Evolutionary conservation across 2,888 invertebrate species (phyloP), one percentile per base, ranked within the genome.

Genomic region (Ochropacha duplaris): DNA sequence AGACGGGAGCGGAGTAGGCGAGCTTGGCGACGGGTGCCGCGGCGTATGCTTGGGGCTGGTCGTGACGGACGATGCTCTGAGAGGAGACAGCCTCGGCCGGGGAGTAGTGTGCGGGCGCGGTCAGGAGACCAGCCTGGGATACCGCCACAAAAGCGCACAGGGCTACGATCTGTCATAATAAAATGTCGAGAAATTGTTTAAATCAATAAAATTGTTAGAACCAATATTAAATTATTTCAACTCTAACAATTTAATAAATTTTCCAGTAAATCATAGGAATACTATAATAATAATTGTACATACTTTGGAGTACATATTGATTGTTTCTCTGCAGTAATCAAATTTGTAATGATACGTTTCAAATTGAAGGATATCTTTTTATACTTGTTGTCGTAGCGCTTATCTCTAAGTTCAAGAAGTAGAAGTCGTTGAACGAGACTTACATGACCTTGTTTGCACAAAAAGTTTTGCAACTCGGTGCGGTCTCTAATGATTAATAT

Each of bases 61-160:
- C 83, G 71, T 79, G 82, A 57, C 84, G 82, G 39, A 84, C 72
- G 62, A 78, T 72, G 69, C 71, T 78, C 57, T 81, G 80, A 4
- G 86, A 85, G 31, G 87, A 87, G 51, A 86, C 81, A 51, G 84
- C 83, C 6, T 69, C 71, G 24, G 84, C 81, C 0, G 76, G 59
- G 0, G 83, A 78, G 68, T 83, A 82, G 68, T 86, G 85, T 5
- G 58, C 71, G 22, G 93, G 72, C 60, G 73, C 75, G 24, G 83
- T 66, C 67, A 86, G 61, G 8, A 87, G 77, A 58, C 85, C 86
- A 1, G 84, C 86, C 65, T 83, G 74, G 59, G 79, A 71, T 55
- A 78, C 83, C 2, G 83, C 83, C 70, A 81, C 71, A 34, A 83
- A 62, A 56, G 62, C 69, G 39, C 55, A 62, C 56, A 65, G 12